phyloP scores from a whole-genome alignment of 2,797 vertebrate species.

The Phrynocephalus guinanensis region DNA sequence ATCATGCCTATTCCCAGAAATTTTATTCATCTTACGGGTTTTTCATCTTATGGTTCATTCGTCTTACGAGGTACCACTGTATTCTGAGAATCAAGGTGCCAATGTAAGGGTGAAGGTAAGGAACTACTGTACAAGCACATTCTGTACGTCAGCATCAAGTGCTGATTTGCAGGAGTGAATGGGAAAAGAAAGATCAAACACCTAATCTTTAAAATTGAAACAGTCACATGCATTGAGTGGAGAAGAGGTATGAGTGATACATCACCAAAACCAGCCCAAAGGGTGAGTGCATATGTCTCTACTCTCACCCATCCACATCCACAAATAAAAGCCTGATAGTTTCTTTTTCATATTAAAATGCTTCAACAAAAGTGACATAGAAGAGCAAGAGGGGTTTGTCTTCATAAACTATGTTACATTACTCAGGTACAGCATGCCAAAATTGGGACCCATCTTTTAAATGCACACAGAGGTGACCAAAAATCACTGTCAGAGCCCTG shows the following conservation, averaged over 20 bases:
- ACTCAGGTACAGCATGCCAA: not conserved
- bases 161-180: not conserved
- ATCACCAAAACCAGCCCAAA: not conserved
- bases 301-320: not conserved
- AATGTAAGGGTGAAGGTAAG: not conserved
- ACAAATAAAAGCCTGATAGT: not conserved
- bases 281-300: not conserved
- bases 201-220: not conserved
- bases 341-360: not conserved
- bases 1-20: too few species aligned
- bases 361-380: not conserved
- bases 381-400: not conserved
- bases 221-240: not conserved
- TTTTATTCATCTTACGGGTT: too few species aligned
- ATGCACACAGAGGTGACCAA: not conserved
- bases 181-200: not conserved
- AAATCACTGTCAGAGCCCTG: not conserved
- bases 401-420: not conserved
- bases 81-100: not conserved
- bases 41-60: too few species aligned
- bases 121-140: not conserved
- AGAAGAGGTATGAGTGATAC: not conserved
- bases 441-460: not conserved
- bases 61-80: not conserved
- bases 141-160: not conserved